Evolutionary conservation across 2,888 invertebrate genomes (phyloP).

Genomic region (Drosophila bunnanda): DNA sequence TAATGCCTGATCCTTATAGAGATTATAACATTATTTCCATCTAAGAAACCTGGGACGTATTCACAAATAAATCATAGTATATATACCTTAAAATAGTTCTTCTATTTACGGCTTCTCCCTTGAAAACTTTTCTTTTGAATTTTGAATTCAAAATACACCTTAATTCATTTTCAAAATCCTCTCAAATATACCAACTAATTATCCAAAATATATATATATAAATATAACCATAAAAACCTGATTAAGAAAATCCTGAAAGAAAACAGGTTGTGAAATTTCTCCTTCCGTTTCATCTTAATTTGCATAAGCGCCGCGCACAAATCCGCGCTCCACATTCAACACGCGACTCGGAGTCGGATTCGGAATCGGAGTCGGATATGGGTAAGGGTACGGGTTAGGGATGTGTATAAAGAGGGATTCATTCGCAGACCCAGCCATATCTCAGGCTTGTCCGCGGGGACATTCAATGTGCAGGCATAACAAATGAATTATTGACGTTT

Average conservation of each 20-base stretch:
- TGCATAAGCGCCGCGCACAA: conserved; percentile 72
- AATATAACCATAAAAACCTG: background rate
- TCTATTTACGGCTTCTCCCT: too few relatives aligned
- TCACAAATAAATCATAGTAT: too few relatives aligned
- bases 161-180: background rate
- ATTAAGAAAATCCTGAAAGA: background rate
- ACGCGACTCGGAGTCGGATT: conserved; percentile 51
- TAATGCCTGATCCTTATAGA: too few relatives aligned
- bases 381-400: background rate
- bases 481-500: conserved; percentile 85
- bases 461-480: conserved; percentile 85
- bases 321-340: conserved; percentile 75
- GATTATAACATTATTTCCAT: too few relatives aligned
- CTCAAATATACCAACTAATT: background rate
- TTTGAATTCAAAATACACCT: background rate
- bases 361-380: background rate
- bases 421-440: conserved; percentile 62
- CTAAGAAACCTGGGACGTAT: too few relatives aligned
- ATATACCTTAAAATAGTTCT: too few relatives aligned
- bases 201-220: background rate
- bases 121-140: background rate
- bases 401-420: background rate
- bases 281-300: conserved; percentile 64
- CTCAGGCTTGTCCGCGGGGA: conserved; percentile 73
- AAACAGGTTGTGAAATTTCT: conserved; percentile 15